Percentiles rank a stretch among this genome's conserved stretches.
These are phyloP conservation scores for Rachycentron canadum DNA, from an alignment of 2,797 vertebrate genomes.

Conservation along the genomic window DNA sequence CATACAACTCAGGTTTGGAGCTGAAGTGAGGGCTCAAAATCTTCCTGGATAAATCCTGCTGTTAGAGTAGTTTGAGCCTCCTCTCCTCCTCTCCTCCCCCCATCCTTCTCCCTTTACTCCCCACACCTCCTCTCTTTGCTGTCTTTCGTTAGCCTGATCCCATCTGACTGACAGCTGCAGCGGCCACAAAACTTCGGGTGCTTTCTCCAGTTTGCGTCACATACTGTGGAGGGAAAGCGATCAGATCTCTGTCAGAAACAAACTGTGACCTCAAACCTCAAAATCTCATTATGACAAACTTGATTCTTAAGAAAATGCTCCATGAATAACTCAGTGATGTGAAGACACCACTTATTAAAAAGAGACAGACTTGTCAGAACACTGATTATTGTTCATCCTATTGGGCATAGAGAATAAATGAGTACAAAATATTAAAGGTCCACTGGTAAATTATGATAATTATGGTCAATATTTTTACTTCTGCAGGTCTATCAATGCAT, in stretches of 20 bases:
- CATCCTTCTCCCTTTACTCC: not conserved
- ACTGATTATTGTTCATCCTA: not conserved
- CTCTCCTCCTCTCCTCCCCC: not conserved
- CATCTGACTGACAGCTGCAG: slow-evolving; percentile 5
- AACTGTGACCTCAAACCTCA: not conserved
- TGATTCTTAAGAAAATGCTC: slow-evolving; percentile 2
- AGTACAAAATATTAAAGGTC: not conserved
- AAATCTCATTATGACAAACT: not conserved
- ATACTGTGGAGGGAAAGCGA: not conserved
- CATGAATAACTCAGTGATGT: slow-evolving; percentile 13
- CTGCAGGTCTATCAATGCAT: not conserved
- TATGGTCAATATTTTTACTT: not conserved
- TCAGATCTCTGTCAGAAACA: no score
- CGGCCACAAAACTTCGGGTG: not conserved
- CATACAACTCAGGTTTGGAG: slow-evolving; percentile 28
- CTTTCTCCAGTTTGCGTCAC: slow-evolving; percentile 20
- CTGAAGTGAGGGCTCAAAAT: slow-evolving; percentile 28
- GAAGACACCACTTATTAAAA: slow-evolving; percentile 9
- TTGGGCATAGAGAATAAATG: not conserved
- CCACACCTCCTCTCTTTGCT: not conserved
- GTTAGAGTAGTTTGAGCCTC: slow-evolving; percentile 12
- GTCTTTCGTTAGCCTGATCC: slow-evolving; percentile 10
- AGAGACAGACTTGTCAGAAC: not conserved
- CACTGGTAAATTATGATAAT: no score
- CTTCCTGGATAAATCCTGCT: slow-evolving; percentile 7